Evolutionary conservation across 2,797 vertebrate genomes (phyloP).

Genomic region (Dicrostonyx torquatus): DNA sequence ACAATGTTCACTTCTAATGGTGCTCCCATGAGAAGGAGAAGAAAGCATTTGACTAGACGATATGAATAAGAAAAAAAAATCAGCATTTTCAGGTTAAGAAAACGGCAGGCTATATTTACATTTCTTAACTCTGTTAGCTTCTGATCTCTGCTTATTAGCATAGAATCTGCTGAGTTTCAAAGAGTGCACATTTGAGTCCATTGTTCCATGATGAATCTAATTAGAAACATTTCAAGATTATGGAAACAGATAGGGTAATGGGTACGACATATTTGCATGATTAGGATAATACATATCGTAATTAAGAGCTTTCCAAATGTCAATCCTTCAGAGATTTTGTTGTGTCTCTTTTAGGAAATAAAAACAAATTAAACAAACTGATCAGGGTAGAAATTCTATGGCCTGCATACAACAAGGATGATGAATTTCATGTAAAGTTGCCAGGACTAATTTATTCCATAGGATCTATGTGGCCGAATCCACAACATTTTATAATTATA

Average conservation of each 20-base stretch:
- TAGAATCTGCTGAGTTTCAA: constrained; percentile 81
- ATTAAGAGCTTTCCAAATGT: constrained; percentile 77
- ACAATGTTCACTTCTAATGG: not conserved
- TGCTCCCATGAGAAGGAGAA: not conserved
- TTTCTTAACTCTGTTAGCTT: constrained; percentile 77
- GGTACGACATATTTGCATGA: constrained; percentile 78
- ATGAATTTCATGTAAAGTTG: not conserved
- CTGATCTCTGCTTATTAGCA: constrained; percentile 80
- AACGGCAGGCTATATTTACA: constrained; percentile 74
- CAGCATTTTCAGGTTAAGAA: constrained; percentile 26
- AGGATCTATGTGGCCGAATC: not conserved
- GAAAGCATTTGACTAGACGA: constrained; percentile 46
- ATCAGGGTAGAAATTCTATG: not conserved
- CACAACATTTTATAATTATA: constrained; percentile 1
- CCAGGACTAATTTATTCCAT: not conserved
- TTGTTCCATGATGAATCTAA: constrained; percentile 82
- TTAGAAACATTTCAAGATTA: constrained; percentile 80
- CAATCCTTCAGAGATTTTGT: constrained; percentile 63
- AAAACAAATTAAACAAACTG: constrained; percentile 64
- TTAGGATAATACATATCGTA: constrained; percentile 75
- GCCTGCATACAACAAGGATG: not conserved
- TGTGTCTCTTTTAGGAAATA: constrained; percentile 72
- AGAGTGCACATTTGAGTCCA: constrained; percentile 76
- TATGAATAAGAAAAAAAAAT: constrained; percentile 59
- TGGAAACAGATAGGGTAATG: constrained; percentile 78